Conservation (phyloP, 1,140 invertebrate species). For the Subanguina moxae region DNA sequence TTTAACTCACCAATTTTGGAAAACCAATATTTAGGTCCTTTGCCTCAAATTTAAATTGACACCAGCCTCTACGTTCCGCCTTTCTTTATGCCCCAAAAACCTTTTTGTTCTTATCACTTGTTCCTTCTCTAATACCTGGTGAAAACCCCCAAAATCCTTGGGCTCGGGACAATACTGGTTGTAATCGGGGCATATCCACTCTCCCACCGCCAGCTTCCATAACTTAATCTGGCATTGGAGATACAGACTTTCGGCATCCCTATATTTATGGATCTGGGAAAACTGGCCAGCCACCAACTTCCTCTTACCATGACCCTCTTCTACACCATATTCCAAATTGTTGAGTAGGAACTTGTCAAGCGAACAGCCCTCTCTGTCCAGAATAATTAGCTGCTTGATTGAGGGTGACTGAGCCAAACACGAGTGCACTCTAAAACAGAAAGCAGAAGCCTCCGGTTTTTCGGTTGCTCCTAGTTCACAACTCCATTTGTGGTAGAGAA, state of each 20-base stretch:
- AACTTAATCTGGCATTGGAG: conserved; percentile 1
- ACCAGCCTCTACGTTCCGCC: no score
- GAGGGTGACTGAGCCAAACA: background rate
- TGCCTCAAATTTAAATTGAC: no score
- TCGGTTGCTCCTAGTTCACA: background rate
- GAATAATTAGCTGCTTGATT: background rate
- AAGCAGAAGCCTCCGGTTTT: background rate
- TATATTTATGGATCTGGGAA: background rate
- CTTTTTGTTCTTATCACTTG: no score
- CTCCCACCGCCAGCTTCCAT: background rate
- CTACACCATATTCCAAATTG: conserved; percentile 1
- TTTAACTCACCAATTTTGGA: no score
- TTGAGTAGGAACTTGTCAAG: conserved; percentile 4
- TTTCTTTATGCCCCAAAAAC: no score
- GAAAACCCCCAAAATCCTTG: no score
- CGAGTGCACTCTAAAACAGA: conserved; percentile 5
- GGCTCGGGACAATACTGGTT: no score
- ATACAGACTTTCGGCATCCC: background rate
- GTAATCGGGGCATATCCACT: no score
- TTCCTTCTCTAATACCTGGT: no score
- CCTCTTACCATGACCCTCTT: background rate
- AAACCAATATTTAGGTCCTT: no score
- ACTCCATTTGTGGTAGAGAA: conserved; percentile 3
- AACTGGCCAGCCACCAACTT: conserved; percentile 4
- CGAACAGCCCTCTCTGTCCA: background rate